Evolutionary conservation across 2,888 invertebrate species (phyloP).

Genomic region (Falcaria lacertinaria): DNA sequence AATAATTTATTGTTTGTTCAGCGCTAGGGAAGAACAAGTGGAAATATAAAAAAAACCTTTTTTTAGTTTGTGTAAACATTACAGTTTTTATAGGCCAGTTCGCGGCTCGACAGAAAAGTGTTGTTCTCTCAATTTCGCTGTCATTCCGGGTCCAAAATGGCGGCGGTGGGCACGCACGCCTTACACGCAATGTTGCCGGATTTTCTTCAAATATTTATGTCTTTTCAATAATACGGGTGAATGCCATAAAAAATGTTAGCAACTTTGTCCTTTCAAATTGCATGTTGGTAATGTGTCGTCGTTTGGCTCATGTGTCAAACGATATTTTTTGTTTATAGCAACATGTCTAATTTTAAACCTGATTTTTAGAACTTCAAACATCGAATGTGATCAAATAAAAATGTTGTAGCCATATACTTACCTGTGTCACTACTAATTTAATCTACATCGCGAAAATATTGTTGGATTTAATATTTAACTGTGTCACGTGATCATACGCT

Average conservation of each 20-base stretch:
- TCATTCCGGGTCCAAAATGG: constrained; percentile 71
- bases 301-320: background rate
- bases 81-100: constrained; percentile 17
- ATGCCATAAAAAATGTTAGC: constrained; percentile 38
- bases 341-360: background rate
- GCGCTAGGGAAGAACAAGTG: constrained; percentile 18
- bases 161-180: constrained; percentile 53
- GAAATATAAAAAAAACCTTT: constrained; percentile 55
- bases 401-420: too few species aligned
- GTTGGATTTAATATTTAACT: too few species aligned
- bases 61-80: background rate
- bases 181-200: constrained; percentile 8
- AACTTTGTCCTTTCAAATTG: constrained; percentile 25
- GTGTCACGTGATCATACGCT: too few species aligned
- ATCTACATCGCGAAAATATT: too few species aligned
- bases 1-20: constrained; percentile 7
- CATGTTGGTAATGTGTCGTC: background rate
- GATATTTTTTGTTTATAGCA: background rate
- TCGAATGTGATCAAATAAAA: too few species aligned
- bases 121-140: constrained; percentile 72
- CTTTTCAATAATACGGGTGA: constrained; percentile 34
- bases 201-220: constrained; percentile 43
- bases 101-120: constrained; percentile 42
- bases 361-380: background rate
- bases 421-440: too few species aligned